Evolutionary conservation across 1,140 invertebrate genomes (phyloP).

Genomic region (Andricus grossulariae): DNA sequence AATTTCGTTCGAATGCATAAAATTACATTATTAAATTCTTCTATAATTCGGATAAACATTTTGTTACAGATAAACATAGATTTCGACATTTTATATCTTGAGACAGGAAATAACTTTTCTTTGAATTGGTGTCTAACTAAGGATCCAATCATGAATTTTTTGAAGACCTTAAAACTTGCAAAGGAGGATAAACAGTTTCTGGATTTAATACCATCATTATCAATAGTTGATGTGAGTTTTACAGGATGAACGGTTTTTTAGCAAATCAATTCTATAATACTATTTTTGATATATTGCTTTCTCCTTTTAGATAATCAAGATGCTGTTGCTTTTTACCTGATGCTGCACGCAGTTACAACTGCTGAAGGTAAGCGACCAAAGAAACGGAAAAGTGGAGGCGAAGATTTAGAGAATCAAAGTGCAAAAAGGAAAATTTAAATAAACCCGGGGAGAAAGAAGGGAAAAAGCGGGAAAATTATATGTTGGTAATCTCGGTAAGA

Average conservation of each 20-base stretch:
- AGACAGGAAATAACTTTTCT: neutral
- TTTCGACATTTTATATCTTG: neutral
- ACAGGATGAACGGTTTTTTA: too few species aligned
- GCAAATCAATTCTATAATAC: too few species aligned
- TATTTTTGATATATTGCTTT: too few species aligned
- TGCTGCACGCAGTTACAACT: slow-evolving; percentile 21
- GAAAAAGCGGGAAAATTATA: neutral
- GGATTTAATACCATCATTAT: neutral
- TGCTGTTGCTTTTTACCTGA: too few species aligned
- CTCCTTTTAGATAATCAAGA: too few species aligned
- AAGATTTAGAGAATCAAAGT: neutral
- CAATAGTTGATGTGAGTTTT: neutral
- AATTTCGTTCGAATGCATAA: too few species aligned
- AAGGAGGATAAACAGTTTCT: neutral
- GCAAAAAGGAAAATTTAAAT: neutral
- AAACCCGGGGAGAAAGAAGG: neutral
- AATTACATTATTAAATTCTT: too few species aligned
- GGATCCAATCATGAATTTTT: neutral
- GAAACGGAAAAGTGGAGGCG: neutral
- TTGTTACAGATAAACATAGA: neutral
- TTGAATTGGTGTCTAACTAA: neutral
- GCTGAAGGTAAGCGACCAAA: slow-evolving; percentile 27
- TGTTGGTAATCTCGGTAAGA: too few species aligned
- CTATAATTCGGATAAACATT: too few species aligned
- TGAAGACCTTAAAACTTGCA: neutral